Percentiles rank a stretch among this genome's conserved stretches.
Conservation (phyloP, 2,888 invertebrate genomes). For the Tenodera sinensis region DNA sequence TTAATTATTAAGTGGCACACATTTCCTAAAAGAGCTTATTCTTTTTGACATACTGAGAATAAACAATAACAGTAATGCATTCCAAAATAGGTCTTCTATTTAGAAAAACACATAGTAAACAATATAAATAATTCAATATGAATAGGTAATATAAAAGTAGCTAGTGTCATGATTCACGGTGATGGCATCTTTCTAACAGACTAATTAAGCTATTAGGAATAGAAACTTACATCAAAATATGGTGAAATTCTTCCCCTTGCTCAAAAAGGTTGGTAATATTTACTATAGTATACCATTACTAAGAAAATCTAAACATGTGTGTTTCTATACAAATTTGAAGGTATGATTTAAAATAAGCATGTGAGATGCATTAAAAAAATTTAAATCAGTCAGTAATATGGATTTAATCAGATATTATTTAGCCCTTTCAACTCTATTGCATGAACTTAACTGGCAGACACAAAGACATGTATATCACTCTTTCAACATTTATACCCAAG, state of each 20-base stretch:
- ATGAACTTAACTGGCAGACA: neutral
- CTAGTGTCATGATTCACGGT: no score
- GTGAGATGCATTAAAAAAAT: neutral
- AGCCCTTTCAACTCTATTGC: neutral
- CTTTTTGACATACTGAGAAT: neutral
- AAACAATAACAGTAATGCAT: neutral
- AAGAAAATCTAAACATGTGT: neutral
- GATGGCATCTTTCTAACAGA: no score
- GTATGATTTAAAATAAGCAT: neutral
- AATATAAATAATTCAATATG: neutral
- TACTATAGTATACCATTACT: neutral
- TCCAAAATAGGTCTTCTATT: neutral
- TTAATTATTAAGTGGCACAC: neutral
- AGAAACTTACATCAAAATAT: no score
- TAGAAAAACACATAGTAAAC: neutral
- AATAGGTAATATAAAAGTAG: no score
- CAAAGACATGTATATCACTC: neutral
- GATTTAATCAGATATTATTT: neutral
- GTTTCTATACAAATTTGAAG: neutral
- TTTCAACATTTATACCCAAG: no score
- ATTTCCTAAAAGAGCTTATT: neutral
- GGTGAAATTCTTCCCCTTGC: no score
- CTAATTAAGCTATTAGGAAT: no score
- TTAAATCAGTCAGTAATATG: neutral
- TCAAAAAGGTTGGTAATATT: neutral